Evolutionary conservation across 1,140 invertebrate species (phyloP), one percentile per base, ranked within the genome.

Genomic region (Bradysia coprophila): DNA sequence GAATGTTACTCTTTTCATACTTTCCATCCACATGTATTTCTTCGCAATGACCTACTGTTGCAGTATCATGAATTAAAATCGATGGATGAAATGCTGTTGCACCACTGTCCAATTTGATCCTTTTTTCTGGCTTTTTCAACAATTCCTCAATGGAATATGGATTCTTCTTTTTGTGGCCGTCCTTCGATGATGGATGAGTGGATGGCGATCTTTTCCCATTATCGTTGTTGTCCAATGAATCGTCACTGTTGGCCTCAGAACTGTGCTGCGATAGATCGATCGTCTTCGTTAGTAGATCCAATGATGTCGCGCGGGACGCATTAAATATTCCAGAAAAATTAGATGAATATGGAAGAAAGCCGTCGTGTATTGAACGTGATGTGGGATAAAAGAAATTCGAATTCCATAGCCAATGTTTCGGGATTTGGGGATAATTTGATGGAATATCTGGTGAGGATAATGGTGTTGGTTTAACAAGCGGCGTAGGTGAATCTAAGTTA

Each of bases 111-210:
- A 44, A 46, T 36, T 59, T 60, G 23, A 39, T 39, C 16, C 55
- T 55, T 24, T 73, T 75, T 43, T 76, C 73, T 6, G 80, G 78
- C 46, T 84, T 85, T 50, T 86, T 87, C 4, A 89, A 51, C 5
- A 89, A 53, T 53, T 87, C 84, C 53, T 89, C 84, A 50, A 89
- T 89, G 0, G 82, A 85, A 53, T 87, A 87, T 0, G 82, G 81
- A 59, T 84, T 87, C 38, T 74, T 72, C 56, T 83, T 84, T 48
- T 72, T 75, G 43, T 63, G 64, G 47, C 57, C 62, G 23, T 52
- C 52, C 3, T 46, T 53, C 5, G 54, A 50, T 22, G 48, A 15
- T 9, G 19, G 33, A 6, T 5, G 9, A 9, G 11, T 37, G 4
- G 18, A 28, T 1, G n/a, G 2, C 28, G 21, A 21, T 21, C 22